Conservation (phyloP, 1,140 invertebrate species). For the Drosophila ironensis region DNA sequence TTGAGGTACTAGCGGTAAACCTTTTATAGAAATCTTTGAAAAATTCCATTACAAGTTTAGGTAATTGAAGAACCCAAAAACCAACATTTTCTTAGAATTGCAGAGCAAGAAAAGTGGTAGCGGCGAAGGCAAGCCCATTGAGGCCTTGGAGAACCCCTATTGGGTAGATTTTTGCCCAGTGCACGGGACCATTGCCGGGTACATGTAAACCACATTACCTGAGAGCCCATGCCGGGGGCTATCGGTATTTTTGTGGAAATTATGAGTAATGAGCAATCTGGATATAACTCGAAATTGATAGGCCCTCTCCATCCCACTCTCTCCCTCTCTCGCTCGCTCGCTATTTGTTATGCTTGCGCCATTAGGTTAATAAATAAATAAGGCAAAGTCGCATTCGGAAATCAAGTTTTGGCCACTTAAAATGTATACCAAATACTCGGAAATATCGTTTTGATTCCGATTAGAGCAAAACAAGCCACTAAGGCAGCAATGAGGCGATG, state of each 20-base stretch:
- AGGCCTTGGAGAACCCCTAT: no score
- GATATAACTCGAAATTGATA: slow-evolving; percentile 48
- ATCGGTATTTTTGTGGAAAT: slow-evolving; percentile 34
- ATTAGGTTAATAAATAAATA: slow-evolving; percentile 34
- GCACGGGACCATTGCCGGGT: slow-evolving; percentile 31
- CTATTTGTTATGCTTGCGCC: slow-evolving; percentile 15
- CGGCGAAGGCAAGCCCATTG: no score
- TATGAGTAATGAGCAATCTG: slow-evolving; percentile 69
- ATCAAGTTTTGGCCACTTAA: slow-evolving; percentile 28
- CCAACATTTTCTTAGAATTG: no score
- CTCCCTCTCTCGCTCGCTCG: slow-evolving; percentile 3
- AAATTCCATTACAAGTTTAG: no score
- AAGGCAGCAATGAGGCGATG: slow-evolving; percentile 18
- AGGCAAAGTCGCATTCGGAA: slow-evolving; percentile 45
- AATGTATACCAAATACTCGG: no score
- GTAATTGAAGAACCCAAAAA: no score
- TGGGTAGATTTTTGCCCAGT: no score
- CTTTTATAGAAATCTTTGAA: no score
- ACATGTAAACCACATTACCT: slow-evolving; percentile 21
- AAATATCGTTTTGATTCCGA: slow-evolving; percentile 41
- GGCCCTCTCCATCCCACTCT: neutral
- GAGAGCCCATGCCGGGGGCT: neutral
- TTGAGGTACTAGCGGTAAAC: no score
- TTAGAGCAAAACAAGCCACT: slow-evolving; percentile 23
- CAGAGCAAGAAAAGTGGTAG: no score